Percentiles rank a stretch among this genome's conserved stretches.
Conservation (phyloP, 1,140 invertebrate species). For the Anoplophora glabripennis region DNA sequence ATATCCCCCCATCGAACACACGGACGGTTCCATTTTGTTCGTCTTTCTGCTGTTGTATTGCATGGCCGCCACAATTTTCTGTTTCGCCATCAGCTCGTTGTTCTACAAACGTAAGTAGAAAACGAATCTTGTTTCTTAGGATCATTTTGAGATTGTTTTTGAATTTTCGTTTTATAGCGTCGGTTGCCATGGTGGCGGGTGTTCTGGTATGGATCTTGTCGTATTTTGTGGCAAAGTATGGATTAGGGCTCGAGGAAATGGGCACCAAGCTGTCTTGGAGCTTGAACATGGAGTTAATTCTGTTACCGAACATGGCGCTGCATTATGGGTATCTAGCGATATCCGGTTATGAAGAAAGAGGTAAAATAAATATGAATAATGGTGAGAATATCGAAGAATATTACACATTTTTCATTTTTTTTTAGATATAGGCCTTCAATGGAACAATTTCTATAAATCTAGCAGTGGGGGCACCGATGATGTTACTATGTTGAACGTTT, state of each 20-base stretch:
- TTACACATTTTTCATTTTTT: no score
- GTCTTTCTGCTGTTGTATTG: slow-evolving; percentile 55
- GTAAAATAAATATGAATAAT: slow-evolving; percentile 25
- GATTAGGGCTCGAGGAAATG: neutral
- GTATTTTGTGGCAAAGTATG: slow-evolving; percentile 30
- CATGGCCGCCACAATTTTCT: slow-evolving; percentile 47
- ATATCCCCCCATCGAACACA: slow-evolving; percentile 50
- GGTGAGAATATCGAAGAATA: neutral
- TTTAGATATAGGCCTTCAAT: slow-evolving; percentile 35
- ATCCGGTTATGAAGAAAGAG: slow-evolving; percentile 40
- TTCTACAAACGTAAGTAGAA: slow-evolving; percentile 54
- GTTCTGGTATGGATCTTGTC: slow-evolving; percentile 37
- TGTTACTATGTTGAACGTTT: slow-evolving; percentile 36
- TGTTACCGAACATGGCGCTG: slow-evolving; percentile 43
- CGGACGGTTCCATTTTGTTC: slow-evolving; percentile 50
- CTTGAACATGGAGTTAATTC: slow-evolving; percentile 26
- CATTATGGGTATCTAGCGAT: slow-evolving; percentile 39
- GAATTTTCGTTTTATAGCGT: slow-evolving; percentile 35
- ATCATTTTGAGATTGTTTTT: no score
- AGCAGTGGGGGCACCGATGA: slow-evolving; percentile 28
- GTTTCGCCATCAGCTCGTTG: slow-evolving; percentile 55
- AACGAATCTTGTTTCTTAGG: neutral
- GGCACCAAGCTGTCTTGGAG: slow-evolving; percentile 1
- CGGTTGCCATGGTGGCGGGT: slow-evolving; percentile 32
- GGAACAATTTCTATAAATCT: slow-evolving; percentile 36